A percentile compares a stretch with the other conserved stretches of the same genome.
Evolutionary conservation across 2,888 invertebrate genomes (phyloP).

Genomic region (Tenthredo scrophulariae): DNA sequence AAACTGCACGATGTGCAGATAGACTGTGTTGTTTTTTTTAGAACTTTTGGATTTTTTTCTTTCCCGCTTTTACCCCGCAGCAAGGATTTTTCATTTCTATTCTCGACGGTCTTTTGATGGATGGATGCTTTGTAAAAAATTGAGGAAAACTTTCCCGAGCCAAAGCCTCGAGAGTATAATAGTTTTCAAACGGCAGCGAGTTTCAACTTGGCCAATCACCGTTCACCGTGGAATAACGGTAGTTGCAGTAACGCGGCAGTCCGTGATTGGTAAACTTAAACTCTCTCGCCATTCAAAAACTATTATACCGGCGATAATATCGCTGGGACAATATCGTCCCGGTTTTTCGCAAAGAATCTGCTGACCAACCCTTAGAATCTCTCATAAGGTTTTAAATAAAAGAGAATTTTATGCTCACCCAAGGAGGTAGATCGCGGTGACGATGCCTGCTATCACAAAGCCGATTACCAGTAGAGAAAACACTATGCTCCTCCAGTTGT

Average conservation of each 20-base stretch:
- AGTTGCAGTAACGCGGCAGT: background rate
- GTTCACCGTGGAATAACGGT: background rate
- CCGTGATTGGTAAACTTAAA: background rate
- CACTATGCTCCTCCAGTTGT: conserved; percentile 94
- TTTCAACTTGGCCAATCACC: conserved; percentile 1
- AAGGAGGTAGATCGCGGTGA: conserved; percentile 92
- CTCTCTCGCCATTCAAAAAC: background rate
- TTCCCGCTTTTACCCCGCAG: background rate
- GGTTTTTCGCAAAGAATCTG: background rate
- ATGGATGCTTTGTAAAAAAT: conserved; percentile 29
- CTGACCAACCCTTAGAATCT: too few relatives aligned
- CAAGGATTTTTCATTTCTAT: background rate
- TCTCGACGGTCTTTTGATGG: conserved; percentile 3
- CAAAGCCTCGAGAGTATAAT: background rate
- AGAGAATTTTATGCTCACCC: conserved; percentile 81
- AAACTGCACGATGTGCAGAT: conserved; percentile 11
- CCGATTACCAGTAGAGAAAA: conserved; percentile 93
- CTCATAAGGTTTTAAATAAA: background rate
- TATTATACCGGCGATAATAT: background rate
- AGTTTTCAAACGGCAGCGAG: conserved; percentile 8
- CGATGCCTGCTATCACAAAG: conserved; percentile 92
- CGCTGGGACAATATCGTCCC: background rate
- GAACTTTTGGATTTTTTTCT: background rate
- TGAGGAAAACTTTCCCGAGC: conserved; percentile 16
- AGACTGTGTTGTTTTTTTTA: background rate